Conservation (phyloP, 2,113 vertebrate species). For the Grammatotria lemairii region DNA sequence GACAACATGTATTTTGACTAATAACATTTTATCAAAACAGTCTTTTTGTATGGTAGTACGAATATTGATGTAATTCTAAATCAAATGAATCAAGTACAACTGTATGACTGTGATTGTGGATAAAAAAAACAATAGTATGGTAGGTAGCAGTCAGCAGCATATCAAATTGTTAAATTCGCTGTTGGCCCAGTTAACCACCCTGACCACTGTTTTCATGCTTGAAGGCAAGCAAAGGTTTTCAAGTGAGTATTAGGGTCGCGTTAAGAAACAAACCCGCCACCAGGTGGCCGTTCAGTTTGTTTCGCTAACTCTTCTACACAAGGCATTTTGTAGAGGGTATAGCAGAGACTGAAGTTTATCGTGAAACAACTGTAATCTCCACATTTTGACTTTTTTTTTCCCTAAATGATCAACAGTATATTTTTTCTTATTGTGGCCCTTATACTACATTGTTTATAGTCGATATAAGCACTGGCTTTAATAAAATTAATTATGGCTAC, state of each 20-base stretch:
- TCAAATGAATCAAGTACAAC: background rate
- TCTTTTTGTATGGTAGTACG: background rate
- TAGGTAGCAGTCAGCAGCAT: accelerated
- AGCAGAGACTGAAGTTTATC: background rate
- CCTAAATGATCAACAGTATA: accelerated
- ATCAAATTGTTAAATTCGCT: background rate
- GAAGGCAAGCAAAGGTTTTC: background rate
- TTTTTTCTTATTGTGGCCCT: background rate
- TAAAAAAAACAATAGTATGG: background rate
- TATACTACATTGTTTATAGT: background rate
- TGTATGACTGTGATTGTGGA: background rate
- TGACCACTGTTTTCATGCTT: background rate
- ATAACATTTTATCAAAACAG: background rate
- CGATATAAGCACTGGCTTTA: background rate
- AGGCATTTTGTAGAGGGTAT: background rate
- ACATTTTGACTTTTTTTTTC: accelerated
- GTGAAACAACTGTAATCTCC: accelerated
- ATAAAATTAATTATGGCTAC: background rate
- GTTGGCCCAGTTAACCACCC: background rate
- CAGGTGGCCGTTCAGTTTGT: background rate
- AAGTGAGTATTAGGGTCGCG: background rate
- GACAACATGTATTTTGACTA: background rate
- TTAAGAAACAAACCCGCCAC: background rate
- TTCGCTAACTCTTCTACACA: background rate
- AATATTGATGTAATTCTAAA: background rate